phyloP scores from a whole-genome alignment of 2,888 invertebrate species.

The Limnephilus lunatus region DNA sequence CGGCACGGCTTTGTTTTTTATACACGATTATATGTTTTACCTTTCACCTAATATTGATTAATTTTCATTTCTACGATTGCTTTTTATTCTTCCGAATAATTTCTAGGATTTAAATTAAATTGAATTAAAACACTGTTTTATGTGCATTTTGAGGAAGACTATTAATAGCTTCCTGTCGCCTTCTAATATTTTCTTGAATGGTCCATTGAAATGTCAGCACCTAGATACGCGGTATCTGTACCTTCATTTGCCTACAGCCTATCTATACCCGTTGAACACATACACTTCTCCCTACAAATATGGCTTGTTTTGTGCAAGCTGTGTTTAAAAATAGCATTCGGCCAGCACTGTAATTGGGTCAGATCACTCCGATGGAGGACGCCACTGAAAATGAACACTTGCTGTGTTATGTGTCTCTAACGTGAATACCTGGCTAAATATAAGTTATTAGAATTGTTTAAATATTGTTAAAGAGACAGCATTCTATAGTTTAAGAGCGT shows the following conservation, averaged over 20 bases:
- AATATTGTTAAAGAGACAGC: no score
- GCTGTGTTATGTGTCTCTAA: background rate
- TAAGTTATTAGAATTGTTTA: background rate
- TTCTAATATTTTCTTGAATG: background rate
- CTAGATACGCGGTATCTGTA: background rate
- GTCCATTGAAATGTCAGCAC: background rate
- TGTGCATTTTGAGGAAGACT: no score
- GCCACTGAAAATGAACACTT: background rate
- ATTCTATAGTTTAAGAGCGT: no score
- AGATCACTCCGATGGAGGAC: conserved; percentile 24
- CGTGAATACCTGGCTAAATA: background rate
- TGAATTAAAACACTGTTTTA: no score
- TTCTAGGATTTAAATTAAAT: no score
- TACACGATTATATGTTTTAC: no score
- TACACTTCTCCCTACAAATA: conserved; percentile 16
- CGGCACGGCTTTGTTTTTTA: no score
- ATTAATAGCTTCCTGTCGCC: background rate
- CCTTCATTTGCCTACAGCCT: no score
- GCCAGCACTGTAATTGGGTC: conserved; percentile 57
- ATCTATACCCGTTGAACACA: background rate
- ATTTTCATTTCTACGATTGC: no score
- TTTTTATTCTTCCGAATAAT: no score
- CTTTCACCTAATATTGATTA: no score
- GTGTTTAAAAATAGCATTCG: conserved; percentile 58
- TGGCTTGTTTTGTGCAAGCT: conserved; percentile 46